Evolutionary conservation across 2,113 vertebrate species (phyloP).

Genomic region (Macquaria ambigua): DNA sequence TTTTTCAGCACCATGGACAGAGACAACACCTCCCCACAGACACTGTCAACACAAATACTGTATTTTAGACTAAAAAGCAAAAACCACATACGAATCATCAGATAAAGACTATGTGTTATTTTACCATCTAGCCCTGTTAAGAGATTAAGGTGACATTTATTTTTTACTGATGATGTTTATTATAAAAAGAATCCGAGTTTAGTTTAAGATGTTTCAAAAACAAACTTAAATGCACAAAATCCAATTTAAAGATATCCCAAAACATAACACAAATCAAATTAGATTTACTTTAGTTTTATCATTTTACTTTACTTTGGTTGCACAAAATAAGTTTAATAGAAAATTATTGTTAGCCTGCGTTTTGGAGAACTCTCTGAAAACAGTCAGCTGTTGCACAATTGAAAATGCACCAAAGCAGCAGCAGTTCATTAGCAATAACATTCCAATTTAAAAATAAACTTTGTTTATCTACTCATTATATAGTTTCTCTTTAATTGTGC

Average conservation of each 20-base stretch:
- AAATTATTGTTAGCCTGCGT: neutral
- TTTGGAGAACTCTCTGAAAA: constrained; percentile 7
- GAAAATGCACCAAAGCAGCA: neutral
- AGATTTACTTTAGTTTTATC: neutral
- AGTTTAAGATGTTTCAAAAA: neutral
- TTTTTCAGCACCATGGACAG: constrained; percentile 50
- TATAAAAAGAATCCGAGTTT: neutral
- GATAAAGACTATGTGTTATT: neutral
- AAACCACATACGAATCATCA: neutral
- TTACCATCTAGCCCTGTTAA: neutral
- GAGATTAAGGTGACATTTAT: neutral
- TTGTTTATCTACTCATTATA: constrained; percentile 65
- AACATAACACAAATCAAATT: neutral
- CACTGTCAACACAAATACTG: neutral
- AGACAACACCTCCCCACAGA: neutral
- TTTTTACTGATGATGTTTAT: neutral
- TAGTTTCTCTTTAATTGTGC: constrained; percentile 55
- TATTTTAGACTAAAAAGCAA: neutral
- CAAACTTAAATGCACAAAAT: neutral
- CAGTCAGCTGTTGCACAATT: constrained; percentile 16
- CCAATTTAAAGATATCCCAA: neutral
- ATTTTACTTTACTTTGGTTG: neutral
- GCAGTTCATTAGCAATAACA: constrained; percentile 52
- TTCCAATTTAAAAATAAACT: constrained; percentile 69
- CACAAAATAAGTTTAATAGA: neutral